Evolutionary conservation across 2,113 vertebrate genomes (phyloP), one percentile per base, ranked within the genome.

Genomic region (Todiramphus saurophagus): DNA sequence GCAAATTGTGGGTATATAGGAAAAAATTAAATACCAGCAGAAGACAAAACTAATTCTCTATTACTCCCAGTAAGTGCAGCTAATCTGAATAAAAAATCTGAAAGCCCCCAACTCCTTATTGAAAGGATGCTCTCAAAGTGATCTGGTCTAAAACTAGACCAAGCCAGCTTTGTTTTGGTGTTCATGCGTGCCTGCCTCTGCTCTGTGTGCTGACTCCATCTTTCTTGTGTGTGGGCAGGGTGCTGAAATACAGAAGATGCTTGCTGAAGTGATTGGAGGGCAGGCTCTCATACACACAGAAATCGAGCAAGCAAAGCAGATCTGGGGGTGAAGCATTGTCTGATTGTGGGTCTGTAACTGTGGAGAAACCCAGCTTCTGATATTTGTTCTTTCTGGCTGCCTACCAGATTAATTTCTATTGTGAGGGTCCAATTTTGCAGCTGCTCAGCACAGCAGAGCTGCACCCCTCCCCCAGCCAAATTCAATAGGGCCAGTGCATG

Each of bases 351-450:
- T 33, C 84, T 79, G 76, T 43, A 67, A 63, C 95, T 84, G 95
- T 62, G 68, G 74, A 79, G 72, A 97, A 96, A 85, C 55, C 58
- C 90, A 89, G 68, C 93, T 96, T 76, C 89, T 41, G 62, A 23
- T 83, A 83, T 90, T 91, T 79, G 87, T 67, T 96, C 84, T 95
- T 92, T 60, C 91, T 87, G 88, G 87, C 86, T 92, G 91, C 94
- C 94, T 72, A 90, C 74, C 83, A 95, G 90, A 92, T 76, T 94
- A 83, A 91, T 95, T 89, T 82, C 89, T 93, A 93, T 94, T 83
- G 81, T 80, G 24, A 93, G 69, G 90, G 87, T 73, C 83, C 90
- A 91, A 72, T 96, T 90, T 78, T 86, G 90, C 84, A 95, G 93
- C 84, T 92, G 84, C 92, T 96, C 86, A 84, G 96, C 77, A n/a